Percentiles rank a stretch among this genome's conserved stretches.
Evolutionary conservation across 2,888 invertebrate species (phyloP).

Genomic region (Pediacus dermestoides): DNA sequence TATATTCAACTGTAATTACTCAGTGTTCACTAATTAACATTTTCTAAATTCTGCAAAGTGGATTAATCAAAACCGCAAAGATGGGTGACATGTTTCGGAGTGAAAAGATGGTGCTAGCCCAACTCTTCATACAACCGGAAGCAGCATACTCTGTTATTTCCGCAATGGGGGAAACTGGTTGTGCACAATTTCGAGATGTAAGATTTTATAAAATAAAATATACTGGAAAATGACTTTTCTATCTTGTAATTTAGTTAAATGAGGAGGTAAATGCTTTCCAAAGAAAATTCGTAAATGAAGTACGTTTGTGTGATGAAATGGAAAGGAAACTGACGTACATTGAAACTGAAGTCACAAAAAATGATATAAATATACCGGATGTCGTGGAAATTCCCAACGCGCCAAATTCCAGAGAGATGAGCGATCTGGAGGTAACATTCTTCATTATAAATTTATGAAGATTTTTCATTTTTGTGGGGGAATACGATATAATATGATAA

Average conservation of each 20-base stretch:
- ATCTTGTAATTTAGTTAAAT: conserved; percentile 68
- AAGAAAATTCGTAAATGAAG: conserved; percentile 88
- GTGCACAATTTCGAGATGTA: conserved; percentile 94
- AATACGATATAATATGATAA: too few species aligned
- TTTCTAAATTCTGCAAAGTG: too few species aligned
- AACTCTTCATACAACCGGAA: conserved; percentile 94
- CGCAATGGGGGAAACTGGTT: conserved; percentile 89
- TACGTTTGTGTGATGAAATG: conserved; percentile 89
- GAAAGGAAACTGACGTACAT: conserved; percentile 82
- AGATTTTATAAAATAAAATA: conserved; percentile 38
- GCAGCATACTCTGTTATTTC: conserved; percentile 92
- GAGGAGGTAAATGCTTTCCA: conserved; percentile 84
- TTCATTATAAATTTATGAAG: too few species aligned
- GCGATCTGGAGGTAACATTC: conserved; percentile 60
- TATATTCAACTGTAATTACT: too few species aligned
- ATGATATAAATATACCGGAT: conserved; percentile 73
- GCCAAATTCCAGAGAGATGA: conserved; percentile 48
- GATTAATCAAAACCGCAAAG: too few species aligned
- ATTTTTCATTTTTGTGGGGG: too few species aligned
- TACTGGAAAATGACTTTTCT: background rate
- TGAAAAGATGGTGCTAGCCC: conserved; percentile 88
- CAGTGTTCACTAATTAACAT: too few species aligned
- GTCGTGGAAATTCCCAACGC: conserved; percentile 69
- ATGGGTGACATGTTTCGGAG: conserved; percentile 85
- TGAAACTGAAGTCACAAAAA: conserved; percentile 82